A percentile compares a stretch with the other conserved stretches of the same genome.
Evolutionary conservation across 1,140 invertebrate species (phyloP).

Genomic region (Aphis gossypii): DNA sequence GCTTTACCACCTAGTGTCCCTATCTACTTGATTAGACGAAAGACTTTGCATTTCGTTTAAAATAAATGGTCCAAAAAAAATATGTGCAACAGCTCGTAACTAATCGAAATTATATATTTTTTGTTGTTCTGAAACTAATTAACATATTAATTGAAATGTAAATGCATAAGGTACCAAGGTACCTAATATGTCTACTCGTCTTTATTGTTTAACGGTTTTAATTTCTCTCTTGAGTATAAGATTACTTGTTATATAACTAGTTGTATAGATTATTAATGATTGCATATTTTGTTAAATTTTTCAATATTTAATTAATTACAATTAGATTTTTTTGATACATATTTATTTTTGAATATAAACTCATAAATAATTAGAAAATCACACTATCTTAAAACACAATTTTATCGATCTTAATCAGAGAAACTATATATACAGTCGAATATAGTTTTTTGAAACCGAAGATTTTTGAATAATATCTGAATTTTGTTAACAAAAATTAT

Average conservation of each 20-base stretch:
- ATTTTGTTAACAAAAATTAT: no score
- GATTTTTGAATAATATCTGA: no score
- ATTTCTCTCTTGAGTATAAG: conserved; percentile 5
- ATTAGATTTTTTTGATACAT: background rate
- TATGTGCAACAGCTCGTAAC: conserved; percentile 52
- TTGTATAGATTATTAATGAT: background rate
- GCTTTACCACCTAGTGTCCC: background rate
- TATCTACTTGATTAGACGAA: background rate
- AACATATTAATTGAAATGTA: conserved; percentile 56
- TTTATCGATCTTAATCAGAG: background rate
- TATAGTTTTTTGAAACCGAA: no score
- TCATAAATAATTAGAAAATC: background rate
- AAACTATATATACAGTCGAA: no score
- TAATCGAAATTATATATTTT: conserved; percentile 45
- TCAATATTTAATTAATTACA: background rate
- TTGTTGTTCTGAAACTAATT: conserved; percentile 34
- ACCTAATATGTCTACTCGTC: background rate
- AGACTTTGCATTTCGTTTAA: background rate
- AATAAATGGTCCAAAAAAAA: conserved; percentile 29
- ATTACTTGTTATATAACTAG: background rate
- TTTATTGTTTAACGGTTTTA: conserved; percentile 25
- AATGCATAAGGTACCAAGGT: background rate
- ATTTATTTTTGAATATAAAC: background rate
- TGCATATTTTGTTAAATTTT: background rate
- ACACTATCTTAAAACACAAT: background rate